Evolutionary conservation across 1,140 invertebrate genomes (phyloP), one percentile per base, ranked within the genome.

Genomic region (Ctenoplectra terminalis): DNA sequence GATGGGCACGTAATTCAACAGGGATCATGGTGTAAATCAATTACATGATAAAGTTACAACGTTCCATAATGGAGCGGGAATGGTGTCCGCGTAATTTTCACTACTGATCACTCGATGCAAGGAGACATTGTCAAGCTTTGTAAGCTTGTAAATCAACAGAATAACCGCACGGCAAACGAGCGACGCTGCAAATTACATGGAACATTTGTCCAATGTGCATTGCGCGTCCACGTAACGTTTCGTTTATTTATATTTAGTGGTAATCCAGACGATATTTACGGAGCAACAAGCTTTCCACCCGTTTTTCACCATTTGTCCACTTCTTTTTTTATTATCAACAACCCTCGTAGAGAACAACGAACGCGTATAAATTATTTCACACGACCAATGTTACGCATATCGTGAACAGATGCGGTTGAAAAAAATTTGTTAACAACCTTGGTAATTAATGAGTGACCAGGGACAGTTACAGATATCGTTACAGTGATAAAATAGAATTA

Each of bases 101-200:
- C 1, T 17, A 8, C 11, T 23, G 56, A 74, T 61, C 11, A 13
- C 37, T 40, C 46, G n/a, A 29, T 40, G 9, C 8, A 8, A 37
- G 26, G 26, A 11, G 13, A 70, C 58, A 31, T 40, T 56, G 23
- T 80, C 77, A 29, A 9, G 23, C 37, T 80, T 73, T 46, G 70
- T 73, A 80, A 73, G 48, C 58, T 29, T 63, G 37, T 64, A 73
- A 80, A 73, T 73, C 70, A 73, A 46, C 69, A 31, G 17, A 54
- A 64, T 13, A 26, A 63, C 48, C 43, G 17, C 37, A 20, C 2
- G 11, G 23, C 34, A 34, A 37, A 52, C 46, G 40, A 73, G 23
- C 56, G 34, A n/a, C 20, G 17, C 4, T 34, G 37, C 8, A 80
- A 50, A 52, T 78, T 73, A 73, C 77, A 43, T 7, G 46, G 26